A percentile compares a stretch with the other conserved stretches of the same genome.
Conservation (phyloP, 2,113 vertebrate genomes). For the Chloroceryle aenea region DNA sequence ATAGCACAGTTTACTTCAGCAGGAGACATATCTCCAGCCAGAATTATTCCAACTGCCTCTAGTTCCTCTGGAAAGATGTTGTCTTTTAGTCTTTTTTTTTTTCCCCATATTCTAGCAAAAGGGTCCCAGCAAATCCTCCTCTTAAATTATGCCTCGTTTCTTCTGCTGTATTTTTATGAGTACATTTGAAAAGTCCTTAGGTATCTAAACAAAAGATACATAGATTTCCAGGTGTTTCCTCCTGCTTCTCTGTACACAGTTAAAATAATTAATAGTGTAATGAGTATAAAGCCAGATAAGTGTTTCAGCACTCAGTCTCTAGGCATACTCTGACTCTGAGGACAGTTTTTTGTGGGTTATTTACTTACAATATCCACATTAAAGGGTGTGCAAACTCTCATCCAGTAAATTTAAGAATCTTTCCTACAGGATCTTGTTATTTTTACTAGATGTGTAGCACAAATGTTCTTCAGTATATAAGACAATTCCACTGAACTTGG, state of each 20-base stretch:
- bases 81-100: not conserved
- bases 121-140: not conserved
- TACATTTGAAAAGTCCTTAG: not conserved
- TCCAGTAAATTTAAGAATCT: not conserved
- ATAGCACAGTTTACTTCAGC: not conserved
- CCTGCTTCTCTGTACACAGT: not conserved
- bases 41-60: not conserved
- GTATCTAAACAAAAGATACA: not conserved
- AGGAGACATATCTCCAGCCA: not conserved
- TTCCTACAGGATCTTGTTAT: not conserved
- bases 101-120: not conserved
- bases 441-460: not conserved
- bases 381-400: not conserved
- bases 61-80: not conserved
- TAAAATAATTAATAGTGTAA: constrained; percentile 34
- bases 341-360: not conserved
- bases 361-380: constrained; percentile 19
- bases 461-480: not conserved
- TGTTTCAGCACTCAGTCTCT: not conserved
- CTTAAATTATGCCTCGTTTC: not conserved
- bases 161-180: not conserved
- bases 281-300: not conserved
- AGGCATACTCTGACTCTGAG: not conserved
- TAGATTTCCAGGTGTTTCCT: not conserved
- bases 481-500: not conserved